These are phyloP conservation scores for Fistularia tabacaria DNA, from an alignment of 2,797 vertebrate species.

Conservation along the genomic window DNA sequence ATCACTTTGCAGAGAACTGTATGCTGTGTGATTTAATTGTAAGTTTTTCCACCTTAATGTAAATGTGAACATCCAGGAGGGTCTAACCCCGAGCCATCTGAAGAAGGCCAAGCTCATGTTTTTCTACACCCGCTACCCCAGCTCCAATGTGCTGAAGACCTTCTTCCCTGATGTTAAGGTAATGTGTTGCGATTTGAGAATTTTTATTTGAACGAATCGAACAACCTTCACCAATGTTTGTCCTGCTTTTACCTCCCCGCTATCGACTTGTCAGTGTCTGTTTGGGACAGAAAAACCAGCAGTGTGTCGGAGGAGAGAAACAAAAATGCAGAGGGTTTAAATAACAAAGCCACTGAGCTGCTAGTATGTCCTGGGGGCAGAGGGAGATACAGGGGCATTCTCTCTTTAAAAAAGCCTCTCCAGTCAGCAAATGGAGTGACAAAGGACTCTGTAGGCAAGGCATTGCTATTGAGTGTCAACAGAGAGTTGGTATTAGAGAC, in stretches of 20 bases:
- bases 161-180: conserved; percentile 97
- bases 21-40: conserved; percentile 49
- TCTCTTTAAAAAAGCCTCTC: conserved; percentile 79
- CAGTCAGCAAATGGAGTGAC: conserved; percentile 82
- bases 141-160: conserved; percentile 88
- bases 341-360: conserved; percentile 75
- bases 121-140: conserved; percentile 96
- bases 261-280: conserved; percentile 62
- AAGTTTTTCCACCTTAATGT: conserved; percentile 75
- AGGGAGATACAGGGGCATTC: conserved; percentile 76
- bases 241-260: conserved; percentile 27
- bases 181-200: conserved; percentile 24
- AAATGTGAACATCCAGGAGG: conserved; percentile 84
- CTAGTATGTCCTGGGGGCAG: conserved; percentile 77
- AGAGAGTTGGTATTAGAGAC: conserved; percentile 73
- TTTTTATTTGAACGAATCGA: background rate
- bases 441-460: conserved; percentile 76
- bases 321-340: conserved; percentile 74
- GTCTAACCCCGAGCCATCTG: conserved; percentile 89
- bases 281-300: conserved; percentile 63
- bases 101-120: conserved; percentile 99
- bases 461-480: conserved; percentile 79
- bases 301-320: conserved; percentile 73
- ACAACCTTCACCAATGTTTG: conserved; percentile 25
- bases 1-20: conserved; percentile 57